Base-by-base conservation (phyloP, 2,888 invertebrate species). In the Heliconius aoede region DNA sequence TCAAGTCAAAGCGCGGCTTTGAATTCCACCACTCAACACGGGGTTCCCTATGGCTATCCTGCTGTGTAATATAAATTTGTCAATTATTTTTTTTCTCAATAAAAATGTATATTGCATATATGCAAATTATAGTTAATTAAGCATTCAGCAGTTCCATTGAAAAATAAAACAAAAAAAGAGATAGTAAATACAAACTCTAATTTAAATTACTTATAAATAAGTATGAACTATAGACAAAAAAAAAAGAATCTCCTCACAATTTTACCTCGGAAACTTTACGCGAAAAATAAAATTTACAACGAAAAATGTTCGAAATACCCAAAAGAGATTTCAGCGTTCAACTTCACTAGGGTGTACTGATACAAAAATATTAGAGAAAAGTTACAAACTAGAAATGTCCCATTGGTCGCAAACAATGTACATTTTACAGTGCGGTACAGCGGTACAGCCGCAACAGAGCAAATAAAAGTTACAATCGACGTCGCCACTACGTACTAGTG, bases 381-480 rank as follows among this genome's bases (percentile, higher is more conserved):
- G 32, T 26, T 51, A 60, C 46, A 60, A 74, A n/a, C n/a, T 60
- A 74, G n/a, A 68, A 74, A 60, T 40, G 74, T 61, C 61, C 68
- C 74, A 74, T 68, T 24, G 74, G 46, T 68, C 61, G 60, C 76
- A 76, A 75, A 78, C 68, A 75, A 73, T 69, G 65, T 77, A 71
- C 65, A 73, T 77, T 79, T 77, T 58, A 77, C 61, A 62, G 58
- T 69, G 40, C 72, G 75, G 69, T 73, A 64, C 46, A n/a, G n/a
- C n/a, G n/a, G 4, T 67, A 71, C 71, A 73, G 51, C 67, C 73
- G 73, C 77, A 77, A 76, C 77, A 76, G 79, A 75, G 65, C 75
- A 73, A 79, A 79, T 77, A 79, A 77, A 79, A 79, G 68, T 78
- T 78, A 76, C 69, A 51, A 73, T 15, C 60, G 60, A 11, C 60